A percentile compares a stretch with the other conserved stretches of the same genome.
phyloP scores from a whole-genome alignment of 2,113 vertebrate species.

The Boleophthalmus pectinirostris region DNA sequence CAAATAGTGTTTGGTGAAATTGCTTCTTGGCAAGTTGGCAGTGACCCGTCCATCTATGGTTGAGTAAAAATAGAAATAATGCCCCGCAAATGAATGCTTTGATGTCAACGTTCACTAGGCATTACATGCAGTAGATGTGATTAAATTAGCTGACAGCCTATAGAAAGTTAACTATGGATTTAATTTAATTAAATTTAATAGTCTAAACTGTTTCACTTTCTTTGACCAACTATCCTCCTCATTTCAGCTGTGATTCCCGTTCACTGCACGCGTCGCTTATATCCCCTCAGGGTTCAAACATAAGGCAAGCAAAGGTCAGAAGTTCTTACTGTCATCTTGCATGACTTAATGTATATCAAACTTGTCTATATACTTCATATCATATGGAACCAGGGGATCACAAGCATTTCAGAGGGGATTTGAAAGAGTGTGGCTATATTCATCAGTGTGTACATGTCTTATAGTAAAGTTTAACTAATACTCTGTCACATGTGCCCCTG shows the following conservation, averaged over 20 bases:
- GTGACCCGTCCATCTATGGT: constrained; percentile 10
- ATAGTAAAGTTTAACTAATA: constrained; percentile 34
- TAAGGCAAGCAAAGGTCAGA: constrained; percentile 67
- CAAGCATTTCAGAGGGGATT: constrained; percentile 17
- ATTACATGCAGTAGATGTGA: constrained; percentile 1
- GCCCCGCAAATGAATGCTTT: neutral
- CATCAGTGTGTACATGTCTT: constrained; percentile 7
- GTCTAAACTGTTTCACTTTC: neutral
- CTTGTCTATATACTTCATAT: constrained; percentile 44
- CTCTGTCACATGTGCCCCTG: constrained; percentile 38
- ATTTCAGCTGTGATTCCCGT: constrained; percentile 31
- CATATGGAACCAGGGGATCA: constrained; percentile 30
- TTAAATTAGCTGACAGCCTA: neutral
- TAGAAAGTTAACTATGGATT: constrained; percentile 4
- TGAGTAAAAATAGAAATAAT: constrained; percentile 29
- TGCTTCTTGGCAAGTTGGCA: constrained; percentile 34
- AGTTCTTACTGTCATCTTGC: constrained; percentile 63
- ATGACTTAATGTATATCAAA: constrained; percentile 66
- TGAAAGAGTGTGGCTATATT: constrained; percentile 15
- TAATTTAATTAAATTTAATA: constrained; percentile 4
- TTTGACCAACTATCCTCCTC: neutral
- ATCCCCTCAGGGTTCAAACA: constrained; percentile 35
- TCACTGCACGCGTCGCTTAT: constrained; percentile 23
- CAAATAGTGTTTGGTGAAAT: constrained; percentile 40
- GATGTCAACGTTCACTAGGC: constrained; percentile 7